A percentile compares a stretch with the other conserved stretches of the same genome.
phyloP scores from a whole-genome alignment of 2,888 invertebrate species.

The Drosophila lutescens region DNA sequence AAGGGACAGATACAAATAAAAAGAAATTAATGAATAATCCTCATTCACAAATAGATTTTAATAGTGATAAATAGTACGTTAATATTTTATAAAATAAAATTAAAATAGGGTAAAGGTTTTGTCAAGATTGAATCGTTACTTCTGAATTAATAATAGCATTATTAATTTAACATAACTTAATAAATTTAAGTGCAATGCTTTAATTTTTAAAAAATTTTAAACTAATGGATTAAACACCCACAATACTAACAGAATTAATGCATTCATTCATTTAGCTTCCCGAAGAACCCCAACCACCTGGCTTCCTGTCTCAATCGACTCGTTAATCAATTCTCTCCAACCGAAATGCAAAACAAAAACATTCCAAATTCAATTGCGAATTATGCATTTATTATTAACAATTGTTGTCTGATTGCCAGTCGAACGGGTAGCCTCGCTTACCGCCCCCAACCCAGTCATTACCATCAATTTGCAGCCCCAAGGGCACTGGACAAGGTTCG shows the following conservation, averaged over 20 bases:
- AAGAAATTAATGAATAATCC: neutral
- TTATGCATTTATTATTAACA: slow-evolving; percentile 81
- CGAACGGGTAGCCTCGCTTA: slow-evolving; percentile 11
- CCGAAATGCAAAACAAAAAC: slow-evolving; percentile 56
- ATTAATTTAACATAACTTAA: neutral
- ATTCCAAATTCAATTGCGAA: slow-evolving; percentile 78
- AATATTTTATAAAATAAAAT: no score
- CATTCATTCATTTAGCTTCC: slow-evolving; percentile 7
- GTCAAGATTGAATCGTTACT: no score
- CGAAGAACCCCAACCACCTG: neutral
- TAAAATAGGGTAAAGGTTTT: no score
- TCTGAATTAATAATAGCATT: no score
- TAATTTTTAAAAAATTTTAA: neutral
- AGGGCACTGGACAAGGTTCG: slow-evolving; percentile 56
- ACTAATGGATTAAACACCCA: neutral
- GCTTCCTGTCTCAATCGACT: slow-evolving; percentile 35
- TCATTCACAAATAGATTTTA: no score
- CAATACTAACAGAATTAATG: neutral
- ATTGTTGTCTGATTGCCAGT: slow-evolving; percentile 75
- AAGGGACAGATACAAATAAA: neutral
- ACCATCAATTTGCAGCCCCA: slow-evolving; percentile 50
- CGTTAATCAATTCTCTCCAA: slow-evolving; percentile 67
- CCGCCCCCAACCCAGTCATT: slow-evolving; percentile 22
- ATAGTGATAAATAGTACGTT: no score
- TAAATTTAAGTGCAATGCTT: no score